A percentile compares a stretch with the other conserved stretches of the same genome.
Evolutionary conservation across 2,113 vertebrate species (phyloP).

Genomic region (Gambusia holbrooki): DNA sequence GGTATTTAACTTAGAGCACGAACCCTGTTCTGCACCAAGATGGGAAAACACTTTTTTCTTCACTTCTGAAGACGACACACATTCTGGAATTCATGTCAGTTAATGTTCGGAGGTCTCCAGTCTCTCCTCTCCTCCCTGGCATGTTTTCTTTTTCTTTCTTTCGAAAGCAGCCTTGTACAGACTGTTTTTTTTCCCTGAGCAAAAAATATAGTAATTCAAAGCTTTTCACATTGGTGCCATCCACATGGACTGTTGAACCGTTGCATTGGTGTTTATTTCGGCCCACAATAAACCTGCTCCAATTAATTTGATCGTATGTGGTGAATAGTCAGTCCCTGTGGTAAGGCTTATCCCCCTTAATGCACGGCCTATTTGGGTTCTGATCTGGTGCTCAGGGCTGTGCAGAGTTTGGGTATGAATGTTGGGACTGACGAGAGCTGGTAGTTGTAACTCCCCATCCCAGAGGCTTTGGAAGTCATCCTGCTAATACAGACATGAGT

Average conservation of each 20-base stretch:
- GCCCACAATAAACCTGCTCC: slow-evolving; percentile 48
- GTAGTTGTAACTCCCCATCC: slow-evolving; percentile 71
- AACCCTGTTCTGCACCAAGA: slow-evolving; percentile 65
- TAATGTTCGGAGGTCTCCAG: slow-evolving; percentile 61
- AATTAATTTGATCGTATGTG: slow-evolving; percentile 61
- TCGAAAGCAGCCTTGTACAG: slow-evolving; percentile 19
- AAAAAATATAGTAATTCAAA: slow-evolving; percentile 10
- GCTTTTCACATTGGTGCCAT: slow-evolving; percentile 15
- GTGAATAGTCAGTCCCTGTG: slow-evolving; percentile 56
- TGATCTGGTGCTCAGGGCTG: slow-evolving; percentile 76
- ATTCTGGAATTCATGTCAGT: slow-evolving; percentile 54
- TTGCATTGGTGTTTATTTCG: slow-evolving; percentile 41
- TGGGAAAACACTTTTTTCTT: slow-evolving; percentile 58
- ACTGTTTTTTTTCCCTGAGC: background rate
- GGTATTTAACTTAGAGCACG: slow-evolving; percentile 76
- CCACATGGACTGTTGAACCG: slow-evolving; percentile 35
- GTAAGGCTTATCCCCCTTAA: slow-evolving; percentile 73
- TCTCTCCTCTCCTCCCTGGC: slow-evolving; percentile 22
- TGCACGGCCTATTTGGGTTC: slow-evolving; percentile 70
- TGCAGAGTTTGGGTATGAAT: slow-evolving; percentile 63
- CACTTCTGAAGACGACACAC: slow-evolving; percentile 64
- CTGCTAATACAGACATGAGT: slow-evolving; percentile 81
- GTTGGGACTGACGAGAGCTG: slow-evolving; percentile 57
- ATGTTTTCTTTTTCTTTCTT: slow-evolving; percentile 43
- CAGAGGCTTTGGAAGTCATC: slow-evolving; percentile 79